Base-by-base conservation (phyloP, 2,113 vertebrate species). In the Brienomyrus brachyistius region DNA sequence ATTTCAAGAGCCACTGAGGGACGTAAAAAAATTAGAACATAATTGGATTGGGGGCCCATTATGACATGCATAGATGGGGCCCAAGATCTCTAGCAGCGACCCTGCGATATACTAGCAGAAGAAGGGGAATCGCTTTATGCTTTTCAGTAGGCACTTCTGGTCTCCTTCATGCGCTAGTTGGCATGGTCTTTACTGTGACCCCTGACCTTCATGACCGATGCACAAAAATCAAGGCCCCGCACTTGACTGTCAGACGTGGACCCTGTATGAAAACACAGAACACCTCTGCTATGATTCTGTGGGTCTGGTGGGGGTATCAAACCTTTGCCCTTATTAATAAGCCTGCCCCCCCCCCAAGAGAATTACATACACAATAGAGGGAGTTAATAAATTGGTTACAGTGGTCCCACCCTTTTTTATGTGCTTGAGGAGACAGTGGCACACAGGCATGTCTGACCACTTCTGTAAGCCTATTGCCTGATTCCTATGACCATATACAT, bases 201-300 rank as follows among this genome's bases (percentile, higher is more conserved):
- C 51, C 40, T 45, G 50, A 86, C 62, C 17, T 50, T 54, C 1
- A 85, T 23, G 3, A 11, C 9, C 83, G 52, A 87, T 21, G 62
- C 35, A 17, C 19, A 1, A 23, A 9, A 54, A 40, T 51, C 13
- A 5, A 62, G 88, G 27, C 47, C 59, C 66, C 48, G 52, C 40
- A 35, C 40, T 83, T 47, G 50, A 82, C n/a, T 88, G 89, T 86
- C 54, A 89, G 51, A 90, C 59, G 90, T 54, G 13, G 45, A 89
- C 70, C 27, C 62, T 62, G 47, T 31, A 31, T 89, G 54, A 90
- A 90, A 27, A 35, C 47, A 66, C 54, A 84, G 88, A 15, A 27
- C 0, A 7, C 15, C 23, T 27, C 4, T 21, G 62, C 5, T 43
- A 62, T 80, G 31, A 48, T 88, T 86, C 7, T 87, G 9, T 27